Base-by-base conservation (phyloP, 2,888 invertebrate genomes). In the Hartigia nigra region DNA sequence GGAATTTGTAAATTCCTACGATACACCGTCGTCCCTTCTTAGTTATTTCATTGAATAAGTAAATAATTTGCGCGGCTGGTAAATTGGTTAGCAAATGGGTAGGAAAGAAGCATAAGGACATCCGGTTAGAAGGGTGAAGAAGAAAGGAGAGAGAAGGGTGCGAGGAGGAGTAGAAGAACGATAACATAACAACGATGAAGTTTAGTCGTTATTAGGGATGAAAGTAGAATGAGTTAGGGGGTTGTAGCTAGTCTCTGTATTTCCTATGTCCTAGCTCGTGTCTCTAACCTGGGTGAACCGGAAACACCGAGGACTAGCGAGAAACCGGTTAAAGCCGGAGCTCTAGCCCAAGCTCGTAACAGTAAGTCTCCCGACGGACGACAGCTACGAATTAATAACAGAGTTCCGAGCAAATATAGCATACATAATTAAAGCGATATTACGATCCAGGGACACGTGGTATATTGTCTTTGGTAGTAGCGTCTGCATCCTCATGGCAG, bases 401-500 rank as follows among this genome's bases (percentile, higher is more conserved):
- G 84, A 84, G 84, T 83, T 86, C 81, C 82, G 85, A 84, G 86
- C 86, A 87, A 88, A 89, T 88, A 87, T 85, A 85, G 87, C 78
- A 82, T 81, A 86, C 86, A 88, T 89, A 89, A 90, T 90, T 88
- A 89, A 89, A 87, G 85, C 84, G 86, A 86, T 89, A 89, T 90
- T 89, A 88, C 86, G 86, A 88, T 86, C 86, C 78, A 55, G 79
- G 82, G 81, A 82, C 83, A 84, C 78, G 74, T 69, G 79, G 12
- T 72, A 72, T 77, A 75, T 75, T 34, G 37, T 36, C 37, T 75
- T 35, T 11, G 75, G 75, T 35, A 36, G 32, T 36, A 34, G 12
- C 34, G 75, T 31, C 55, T 72, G 72, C 72, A 72, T 72, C 72
- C 72, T 34, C 31, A 9, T 12, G 55, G 23, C 55, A 23, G 23